Base-by-base conservation (phyloP, 2,888 invertebrate genomes). In the Platycheirus rosarum region DNA sequence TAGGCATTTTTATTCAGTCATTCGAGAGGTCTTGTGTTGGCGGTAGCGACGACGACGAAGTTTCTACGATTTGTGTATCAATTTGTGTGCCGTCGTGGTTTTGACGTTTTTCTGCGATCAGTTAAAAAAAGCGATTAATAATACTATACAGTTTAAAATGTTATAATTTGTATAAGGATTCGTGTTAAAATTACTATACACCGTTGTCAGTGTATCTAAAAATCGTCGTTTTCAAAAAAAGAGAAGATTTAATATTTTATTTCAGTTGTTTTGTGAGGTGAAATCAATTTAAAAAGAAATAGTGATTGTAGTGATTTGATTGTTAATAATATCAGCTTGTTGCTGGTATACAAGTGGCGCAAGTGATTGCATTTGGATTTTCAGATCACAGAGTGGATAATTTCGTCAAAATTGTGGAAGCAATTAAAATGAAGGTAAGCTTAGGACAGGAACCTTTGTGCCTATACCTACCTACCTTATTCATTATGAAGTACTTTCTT, bases 371-470 rank as follows among this genome's bases (percentile, higher is more conserved):
- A 62, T 11, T 71, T 46, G 68, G 77, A 73, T 82, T 82, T 73
- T 48, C 51, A 62, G 20, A 44, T 48, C 57, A 68, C 70, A 80
- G 68, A 79, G 80, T 76, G 82, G 82, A 82, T 82, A 87, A 88
- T 88, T 88, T 87, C 88, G 88, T 87, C 89, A 89, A 89, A 89
- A 89, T 89, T 89, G 89, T 89, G 89, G 89, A 89, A 89, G 89
- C 89, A 89, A 87, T 89, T 87, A 89, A 89, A 89, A 89, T 89
- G 89, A 89, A 89, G 89, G 89, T 89, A 84, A 85, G 87, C 6
- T 23, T 23, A n/a, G n/a, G n/a, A n/a, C n/a, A n/a, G n/a, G n/a
- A n/a, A n/a, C n/a, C n/a, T n/a, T n/a, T n/a, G n/a, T n/a, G n/a
- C n/a, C n/a, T n/a, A n/a, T n/a, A n/a, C n/a, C n/a, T n/a, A n/a